Conservation (phyloP, 2,113 vertebrate genomes). For the Geococcyx californianus region DNA sequence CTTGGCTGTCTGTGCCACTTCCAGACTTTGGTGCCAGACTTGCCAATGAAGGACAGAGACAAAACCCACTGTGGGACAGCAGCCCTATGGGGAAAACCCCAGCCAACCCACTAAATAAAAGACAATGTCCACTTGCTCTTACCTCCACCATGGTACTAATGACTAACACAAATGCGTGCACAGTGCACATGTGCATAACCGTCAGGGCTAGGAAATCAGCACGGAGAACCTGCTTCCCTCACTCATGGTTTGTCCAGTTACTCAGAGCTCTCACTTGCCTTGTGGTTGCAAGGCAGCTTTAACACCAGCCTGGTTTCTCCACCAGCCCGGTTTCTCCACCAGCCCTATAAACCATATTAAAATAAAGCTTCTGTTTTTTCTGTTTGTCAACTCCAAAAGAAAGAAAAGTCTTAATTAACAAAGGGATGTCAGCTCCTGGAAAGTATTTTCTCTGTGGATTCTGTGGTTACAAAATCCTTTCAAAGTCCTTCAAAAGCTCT, state of each 20-base stretch:
- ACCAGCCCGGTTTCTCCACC: no score
- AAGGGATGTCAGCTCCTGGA: not conserved
- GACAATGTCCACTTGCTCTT: not conserved
- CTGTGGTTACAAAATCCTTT: not conserved
- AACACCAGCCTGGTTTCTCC: not conserved
- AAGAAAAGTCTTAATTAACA: not conserved
- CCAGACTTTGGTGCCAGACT: not conserved
- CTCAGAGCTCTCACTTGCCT: not conserved
- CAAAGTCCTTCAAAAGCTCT: not conserved
- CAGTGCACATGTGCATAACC: fast-evolving
- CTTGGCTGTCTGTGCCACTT: not conserved
- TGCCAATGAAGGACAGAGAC: not conserved
- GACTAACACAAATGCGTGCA: not conserved
- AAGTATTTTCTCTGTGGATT: not conserved
- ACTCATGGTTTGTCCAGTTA: not conserved
- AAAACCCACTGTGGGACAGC: not conserved
- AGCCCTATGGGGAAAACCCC: not conserved
- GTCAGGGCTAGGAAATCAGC: not conserved
- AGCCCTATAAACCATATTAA: not conserved
- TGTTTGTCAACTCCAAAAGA: not conserved
- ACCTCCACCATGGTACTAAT: not conserved
- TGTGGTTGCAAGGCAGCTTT: not conserved
- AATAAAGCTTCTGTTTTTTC: not conserved
- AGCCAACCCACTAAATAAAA: not conserved
- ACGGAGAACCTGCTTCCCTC: not conserved